These are phyloP conservation scores for Saxicola maurus DNA, from an alignment of 2,797 vertebrate species.

Conservation along the genomic window DNA sequence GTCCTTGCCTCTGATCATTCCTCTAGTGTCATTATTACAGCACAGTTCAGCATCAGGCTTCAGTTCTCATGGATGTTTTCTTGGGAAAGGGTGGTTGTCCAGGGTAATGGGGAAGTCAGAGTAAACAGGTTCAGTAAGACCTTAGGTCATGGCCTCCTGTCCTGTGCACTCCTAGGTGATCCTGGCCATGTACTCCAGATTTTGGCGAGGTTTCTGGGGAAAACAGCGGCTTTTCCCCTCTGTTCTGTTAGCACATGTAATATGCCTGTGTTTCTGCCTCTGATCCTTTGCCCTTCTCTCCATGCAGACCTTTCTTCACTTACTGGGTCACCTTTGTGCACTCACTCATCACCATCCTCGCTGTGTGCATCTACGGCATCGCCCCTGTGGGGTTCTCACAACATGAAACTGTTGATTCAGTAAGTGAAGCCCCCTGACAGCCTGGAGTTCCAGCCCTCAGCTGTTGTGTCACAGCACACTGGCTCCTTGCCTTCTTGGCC, in stretches of 20 bases:
- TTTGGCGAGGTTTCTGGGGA: not conserved
- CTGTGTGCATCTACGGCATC: slow-evolving; percentile 90
- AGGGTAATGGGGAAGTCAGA: not conserved
- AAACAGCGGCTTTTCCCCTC: not conserved
- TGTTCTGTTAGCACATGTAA: not conserved
- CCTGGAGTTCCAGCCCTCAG: not conserved
- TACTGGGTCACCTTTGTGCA: slow-evolving; percentile 98
- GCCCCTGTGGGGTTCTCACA: slow-evolving; percentile 95
- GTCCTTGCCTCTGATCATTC: not conserved
- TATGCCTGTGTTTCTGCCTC: not conserved
- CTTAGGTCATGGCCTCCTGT: not conserved
- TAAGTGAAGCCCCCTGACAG: slow-evolving; percentile 68
- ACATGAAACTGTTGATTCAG: slow-evolving; percentile 94
- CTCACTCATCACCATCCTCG: slow-evolving; percentile 91
- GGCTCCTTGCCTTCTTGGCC: not conserved
- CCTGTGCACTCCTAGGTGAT: not conserved
- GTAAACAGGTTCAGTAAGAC: not conserved
- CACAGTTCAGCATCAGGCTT: not conserved
- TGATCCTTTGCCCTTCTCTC: not conserved
- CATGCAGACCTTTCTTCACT: slow-evolving; percentile 92
- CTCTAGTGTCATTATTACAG: not conserved
- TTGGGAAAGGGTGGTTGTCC: not conserved
- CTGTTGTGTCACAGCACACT: not conserved
- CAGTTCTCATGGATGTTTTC: not conserved
- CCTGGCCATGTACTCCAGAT: not conserved